Evolutionary conservation across 2,888 invertebrate species (phyloP).

Genomic region (Thymelicus lineola): DNA sequence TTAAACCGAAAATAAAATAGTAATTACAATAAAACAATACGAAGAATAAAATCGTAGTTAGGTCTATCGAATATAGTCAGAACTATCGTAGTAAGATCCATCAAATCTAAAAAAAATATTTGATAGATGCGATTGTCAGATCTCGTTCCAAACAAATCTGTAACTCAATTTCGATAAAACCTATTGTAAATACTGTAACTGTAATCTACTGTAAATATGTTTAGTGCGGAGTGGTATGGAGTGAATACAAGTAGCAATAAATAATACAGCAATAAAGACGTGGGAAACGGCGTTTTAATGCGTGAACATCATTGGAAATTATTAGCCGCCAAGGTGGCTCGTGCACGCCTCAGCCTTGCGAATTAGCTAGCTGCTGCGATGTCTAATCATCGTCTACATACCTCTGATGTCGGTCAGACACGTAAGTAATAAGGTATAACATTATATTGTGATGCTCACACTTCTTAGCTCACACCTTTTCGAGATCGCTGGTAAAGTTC

Average conservation of each 20-base stretch:
- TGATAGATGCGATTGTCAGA: too few relatives aligned
- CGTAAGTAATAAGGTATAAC: neutral
- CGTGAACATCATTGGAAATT: constrained; percentile 72
- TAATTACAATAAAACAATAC: too few relatives aligned
- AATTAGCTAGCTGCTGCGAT: constrained; percentile 64
- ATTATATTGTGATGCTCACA: neutral
- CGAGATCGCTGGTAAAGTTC: too few relatives aligned
- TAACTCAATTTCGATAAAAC: too few relatives aligned
- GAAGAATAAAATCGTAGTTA: too few relatives aligned
- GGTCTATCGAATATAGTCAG: too few relatives aligned
- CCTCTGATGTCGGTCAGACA: constrained; percentile 50
- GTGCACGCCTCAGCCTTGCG: constrained; percentile 74
- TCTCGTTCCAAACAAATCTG: too few relatives aligned
- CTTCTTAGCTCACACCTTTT: neutral
- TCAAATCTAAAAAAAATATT: too few relatives aligned
- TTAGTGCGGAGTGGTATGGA: neutral
- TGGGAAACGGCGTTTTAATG: constrained; percentile 66
- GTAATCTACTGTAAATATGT: neutral
- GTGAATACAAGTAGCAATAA: constrained; percentile 43
- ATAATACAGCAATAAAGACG: constrained; percentile 54
- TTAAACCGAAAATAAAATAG: too few relatives aligned
- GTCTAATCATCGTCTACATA: constrained; percentile 54
- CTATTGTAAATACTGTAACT: too few relatives aligned
- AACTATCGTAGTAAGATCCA: too few relatives aligned
- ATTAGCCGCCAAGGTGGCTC: constrained; percentile 75